Evolutionary conservation across 2,888 invertebrate genomes (phyloP).

Genomic region (Amorpha juglandis): DNA sequence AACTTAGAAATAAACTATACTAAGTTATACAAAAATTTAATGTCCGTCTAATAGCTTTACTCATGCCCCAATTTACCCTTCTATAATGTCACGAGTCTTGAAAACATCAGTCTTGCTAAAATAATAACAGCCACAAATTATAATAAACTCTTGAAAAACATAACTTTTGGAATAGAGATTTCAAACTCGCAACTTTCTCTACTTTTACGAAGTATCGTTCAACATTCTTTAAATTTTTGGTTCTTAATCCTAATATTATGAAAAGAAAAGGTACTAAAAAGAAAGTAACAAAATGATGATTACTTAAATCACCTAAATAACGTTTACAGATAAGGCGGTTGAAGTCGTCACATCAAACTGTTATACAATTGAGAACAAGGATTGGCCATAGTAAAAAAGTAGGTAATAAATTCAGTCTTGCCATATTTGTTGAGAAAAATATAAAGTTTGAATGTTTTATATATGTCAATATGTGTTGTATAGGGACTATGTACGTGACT

Average conservation of each 20-base stretch:
- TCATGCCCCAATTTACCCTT: neutral
- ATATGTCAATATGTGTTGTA: no score
- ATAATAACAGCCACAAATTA: constrained; percentile 28
- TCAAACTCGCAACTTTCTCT: neutral
- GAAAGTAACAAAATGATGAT: neutral
- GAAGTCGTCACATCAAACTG: no score
- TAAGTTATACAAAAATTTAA: constrained; percentile 2
- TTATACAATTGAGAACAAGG: neutral
- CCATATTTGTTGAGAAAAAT: neutral
- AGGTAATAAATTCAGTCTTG: neutral
- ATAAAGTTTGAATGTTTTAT: constrained; percentile 1
- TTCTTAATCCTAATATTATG: neutral
- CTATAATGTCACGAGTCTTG: constrained; percentile 10
- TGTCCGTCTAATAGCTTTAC: neutral
- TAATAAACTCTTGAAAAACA: constrained; percentile 27
- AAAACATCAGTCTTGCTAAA: constrained; percentile 28
- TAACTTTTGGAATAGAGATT: constrained; percentile 20
- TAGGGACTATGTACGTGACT: no score
- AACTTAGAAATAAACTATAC: constrained; percentile 22
- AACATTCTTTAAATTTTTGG: neutral
- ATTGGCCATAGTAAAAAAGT: neutral
- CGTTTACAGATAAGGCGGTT: neutral
- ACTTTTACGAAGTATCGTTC: neutral
- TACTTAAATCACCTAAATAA: neutral
- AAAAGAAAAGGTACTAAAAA: neutral